phyloP scores from a whole-genome alignment of 2,888 invertebrate species.

The Dasysyrphus albostriatus region DNA sequence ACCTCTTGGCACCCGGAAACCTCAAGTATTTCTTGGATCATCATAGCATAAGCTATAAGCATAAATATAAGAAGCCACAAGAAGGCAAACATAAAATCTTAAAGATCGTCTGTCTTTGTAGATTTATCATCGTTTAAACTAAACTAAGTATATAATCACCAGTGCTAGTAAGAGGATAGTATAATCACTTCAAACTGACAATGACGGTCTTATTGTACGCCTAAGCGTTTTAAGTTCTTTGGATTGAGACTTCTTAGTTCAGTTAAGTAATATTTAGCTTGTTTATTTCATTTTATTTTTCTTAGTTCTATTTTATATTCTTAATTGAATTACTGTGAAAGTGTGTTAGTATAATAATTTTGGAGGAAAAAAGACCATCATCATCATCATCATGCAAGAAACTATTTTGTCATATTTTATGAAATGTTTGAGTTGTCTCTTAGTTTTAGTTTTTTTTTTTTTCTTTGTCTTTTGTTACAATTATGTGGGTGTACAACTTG shows the following conservation, averaged over 20 bases:
- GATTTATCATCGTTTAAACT: constrained; percentile 49
- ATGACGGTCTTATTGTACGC: not conserved
- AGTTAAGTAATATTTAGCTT: not conserved
- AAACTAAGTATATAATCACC: constrained; percentile 13
- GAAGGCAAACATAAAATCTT: constrained; percentile 6
- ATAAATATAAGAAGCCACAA: not conserved
- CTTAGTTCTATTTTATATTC: not conserved
- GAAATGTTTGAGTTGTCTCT: not conserved
- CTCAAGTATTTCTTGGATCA: not conserved
- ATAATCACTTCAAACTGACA: constrained; percentile 10
- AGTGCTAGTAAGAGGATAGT: constrained; percentile 15
- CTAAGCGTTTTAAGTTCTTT: constrained; percentile 15
- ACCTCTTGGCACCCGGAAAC: constrained; percentile 20
- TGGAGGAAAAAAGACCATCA: constrained; percentile 5
- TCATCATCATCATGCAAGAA: not conserved
- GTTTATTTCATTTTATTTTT: not conserved
- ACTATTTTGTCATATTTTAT: not conserved
- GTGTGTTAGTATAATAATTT: constrained; percentile 21
- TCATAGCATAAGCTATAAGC: not conserved
- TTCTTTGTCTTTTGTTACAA: not conserved
- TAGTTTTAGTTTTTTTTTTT: not conserved
- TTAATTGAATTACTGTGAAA: constrained; percentile 39
- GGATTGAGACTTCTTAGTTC: not conserved
- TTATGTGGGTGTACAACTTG: constrained; percentile 21
- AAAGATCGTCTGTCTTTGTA: constrained; percentile 17